Base-by-base conservation (phyloP, 2,797 vertebrate genomes). In the Crypturellus tataupa region DNA sequence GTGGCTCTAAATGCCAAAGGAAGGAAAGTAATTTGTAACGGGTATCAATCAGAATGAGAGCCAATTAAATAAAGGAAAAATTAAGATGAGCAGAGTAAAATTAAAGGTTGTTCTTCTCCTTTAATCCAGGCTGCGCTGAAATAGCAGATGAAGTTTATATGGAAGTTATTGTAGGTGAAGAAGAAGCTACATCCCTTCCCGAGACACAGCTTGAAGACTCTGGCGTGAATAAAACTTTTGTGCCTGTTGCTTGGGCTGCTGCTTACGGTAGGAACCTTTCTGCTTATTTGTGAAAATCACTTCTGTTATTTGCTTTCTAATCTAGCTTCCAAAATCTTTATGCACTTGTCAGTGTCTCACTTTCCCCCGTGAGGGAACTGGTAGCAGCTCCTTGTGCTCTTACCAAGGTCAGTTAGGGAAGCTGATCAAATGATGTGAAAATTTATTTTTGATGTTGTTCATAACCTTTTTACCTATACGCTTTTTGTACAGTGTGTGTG, bases 61-160 rank as follows among this genome's bases (percentile, higher is more conserved):
- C 35, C 88, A 92, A 79, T 77, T 65, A 88, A 93, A 46, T 29
- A 25, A 68, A 77, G 69, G 23, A 65, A 24, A 59, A 60, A 21
- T 39, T 25, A n/a, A 12, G 18, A 67, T 39, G 65, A 18, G 31
- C 60, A 78, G 53, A 90, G 46, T 53, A 33, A 81, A 92, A 91
- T 80, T 91, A 79, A 96, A 85, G 46, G 27, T 56, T 80, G 4
- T 80, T 93, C 42, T 95, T 87, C 51, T 97, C 68, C 87, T 94
- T 94, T 96, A 95, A 94, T 96, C 82, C 95, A 99, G 98, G 97
- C 95, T 98, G 98, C 83, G 97, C 98, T 77, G 98, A 98, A 97
- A 98, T 99, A 97, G 98, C 98, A 90, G 98, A 99, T 97, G 98
- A 99, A 98, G 98, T 99, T 91, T 99, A 98, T 96, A 98, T 98